phyloP scores from a whole-genome alignment of 2,888 invertebrate species.

The Agrotis exclamationis region DNA sequence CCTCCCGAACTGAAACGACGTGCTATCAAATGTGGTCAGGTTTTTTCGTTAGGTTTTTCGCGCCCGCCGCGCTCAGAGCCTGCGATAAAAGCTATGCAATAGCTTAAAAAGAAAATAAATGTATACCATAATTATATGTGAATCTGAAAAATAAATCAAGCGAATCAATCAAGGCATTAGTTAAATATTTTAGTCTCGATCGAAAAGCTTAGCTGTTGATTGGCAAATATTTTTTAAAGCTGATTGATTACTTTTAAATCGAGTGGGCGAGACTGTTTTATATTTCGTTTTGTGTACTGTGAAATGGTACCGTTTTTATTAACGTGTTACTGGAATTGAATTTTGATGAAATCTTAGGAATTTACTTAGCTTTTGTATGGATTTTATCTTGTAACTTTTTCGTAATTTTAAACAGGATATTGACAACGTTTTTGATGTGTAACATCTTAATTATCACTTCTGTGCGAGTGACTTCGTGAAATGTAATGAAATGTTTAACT shows the following conservation, averaged over 20 bases:
- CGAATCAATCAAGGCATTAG: slow-evolving; percentile 47
- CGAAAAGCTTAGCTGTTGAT: slow-evolving; percentile 33
- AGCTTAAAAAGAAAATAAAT: no score
- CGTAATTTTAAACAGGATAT: background rate
- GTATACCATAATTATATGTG: background rate
- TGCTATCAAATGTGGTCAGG: no score
- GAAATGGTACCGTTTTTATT: slow-evolving; percentile 11
- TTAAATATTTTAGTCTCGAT: slow-evolving; percentile 39
- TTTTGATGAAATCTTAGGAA: slow-evolving; percentile 5
- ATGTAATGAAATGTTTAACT: no score
- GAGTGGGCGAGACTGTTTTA: slow-evolving; percentile 12
- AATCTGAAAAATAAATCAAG: slow-evolving; percentile 14
- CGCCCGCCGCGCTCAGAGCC: no score
- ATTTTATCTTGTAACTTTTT: background rate
- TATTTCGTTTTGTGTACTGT: slow-evolving; percentile 28
- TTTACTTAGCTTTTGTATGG: slow-evolving; percentile 4
- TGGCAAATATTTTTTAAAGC: slow-evolving; percentile 52
- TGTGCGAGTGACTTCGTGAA: no score
- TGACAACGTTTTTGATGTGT: no score
- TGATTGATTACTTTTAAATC: slow-evolving; percentile 48
- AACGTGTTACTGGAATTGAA: slow-evolving; percentile 8
- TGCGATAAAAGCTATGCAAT: no score
- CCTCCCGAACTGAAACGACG: no score
- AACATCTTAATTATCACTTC: no score
- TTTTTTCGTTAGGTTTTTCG: no score